Conservation (phyloP, 1,140 invertebrate genomes). For the Andrena cerasifolii region DNA sequence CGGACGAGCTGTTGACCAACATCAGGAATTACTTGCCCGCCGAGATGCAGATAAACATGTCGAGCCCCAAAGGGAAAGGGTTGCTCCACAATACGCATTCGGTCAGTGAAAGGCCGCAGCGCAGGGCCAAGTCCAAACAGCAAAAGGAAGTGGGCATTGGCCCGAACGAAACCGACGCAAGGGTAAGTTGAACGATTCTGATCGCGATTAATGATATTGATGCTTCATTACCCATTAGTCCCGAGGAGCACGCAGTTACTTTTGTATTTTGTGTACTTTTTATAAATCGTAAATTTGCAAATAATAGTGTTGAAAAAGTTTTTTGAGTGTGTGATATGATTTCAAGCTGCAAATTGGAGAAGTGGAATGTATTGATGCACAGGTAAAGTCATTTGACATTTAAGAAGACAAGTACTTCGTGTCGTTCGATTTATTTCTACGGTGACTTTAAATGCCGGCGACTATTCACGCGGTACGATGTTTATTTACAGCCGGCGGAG, state of each 20-base stretch:
- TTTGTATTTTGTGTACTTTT: background rate
- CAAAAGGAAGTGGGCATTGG: slow-evolving; percentile 83
- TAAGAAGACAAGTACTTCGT: slow-evolving; percentile 12
- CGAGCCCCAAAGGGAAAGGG: slow-evolving; percentile 81
- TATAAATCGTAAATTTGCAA: slow-evolving; percentile 20
- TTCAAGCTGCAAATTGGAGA: slow-evolving; percentile 85
- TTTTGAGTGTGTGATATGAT: slow-evolving; percentile 68
- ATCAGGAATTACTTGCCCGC: slow-evolving; percentile 87
- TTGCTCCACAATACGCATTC: slow-evolving; percentile 78
- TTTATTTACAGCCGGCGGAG: slow-evolving; percentile 86
- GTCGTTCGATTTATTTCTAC: slow-evolving; percentile 14
- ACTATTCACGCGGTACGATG: slow-evolving; percentile 24
- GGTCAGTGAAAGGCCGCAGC: slow-evolving; percentile 74
- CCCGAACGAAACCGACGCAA: slow-evolving; percentile 85
- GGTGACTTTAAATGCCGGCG: background rate
- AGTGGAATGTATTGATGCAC: slow-evolving; percentile 86
- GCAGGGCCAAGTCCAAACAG: slow-evolving; percentile 81
- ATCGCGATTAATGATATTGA: slow-evolving; percentile 10
- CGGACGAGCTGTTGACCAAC: slow-evolving; percentile 88
- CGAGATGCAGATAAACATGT: slow-evolving; percentile 85
- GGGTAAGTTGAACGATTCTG: slow-evolving; percentile 79
- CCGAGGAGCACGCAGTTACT: slow-evolving; percentile 5
- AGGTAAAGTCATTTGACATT: slow-evolving; percentile 81
- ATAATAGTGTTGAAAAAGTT: slow-evolving; percentile 36
- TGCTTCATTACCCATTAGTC: background rate